Evolutionary conservation across 1,140 invertebrate genomes (phyloP).

Genomic region (Neelides sp.): DNA sequence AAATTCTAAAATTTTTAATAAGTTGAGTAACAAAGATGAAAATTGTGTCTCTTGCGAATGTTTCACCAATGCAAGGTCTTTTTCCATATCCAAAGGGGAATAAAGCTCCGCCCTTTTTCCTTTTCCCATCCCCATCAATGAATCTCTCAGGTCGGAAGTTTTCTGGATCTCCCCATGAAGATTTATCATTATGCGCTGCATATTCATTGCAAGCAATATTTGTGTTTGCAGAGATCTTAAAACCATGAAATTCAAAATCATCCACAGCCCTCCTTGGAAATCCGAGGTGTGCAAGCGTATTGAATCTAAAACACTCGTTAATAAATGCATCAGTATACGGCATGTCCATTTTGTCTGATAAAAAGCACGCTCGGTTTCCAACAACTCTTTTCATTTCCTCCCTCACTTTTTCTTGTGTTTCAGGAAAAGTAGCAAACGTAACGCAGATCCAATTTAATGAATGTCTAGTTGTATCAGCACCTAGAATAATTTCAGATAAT

Average conservation of each 20-base stretch:
- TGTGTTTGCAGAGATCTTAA: slow-evolving; percentile 18
- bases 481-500: too few species aligned
- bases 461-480: too few species aligned
- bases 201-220: slow-evolving; percentile 25
- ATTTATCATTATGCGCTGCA: slow-evolving; percentile 31
- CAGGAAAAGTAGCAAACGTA: too few species aligned
- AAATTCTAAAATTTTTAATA: slow-evolving; percentile 42
- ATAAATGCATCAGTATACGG: slow-evolving; percentile 10
- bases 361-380: too few species aligned
- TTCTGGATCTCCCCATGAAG: slow-evolving; percentile 32
- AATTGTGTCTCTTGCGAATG: slow-evolving; percentile 39
- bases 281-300: not conserved
- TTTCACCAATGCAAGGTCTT: slow-evolving; percentile 49
- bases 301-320: not conserved
- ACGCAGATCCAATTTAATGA: too few species aligned
- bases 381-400: too few species aligned
- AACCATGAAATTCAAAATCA: slow-evolving; percentile 15
- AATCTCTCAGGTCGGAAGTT: slow-evolving; percentile 34
- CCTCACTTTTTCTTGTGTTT: too few species aligned
- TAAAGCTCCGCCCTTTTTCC: slow-evolving; percentile 17
- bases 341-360: slow-evolving; percentile 33
- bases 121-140: slow-evolving; percentile 23
- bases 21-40: slow-evolving; percentile 16
- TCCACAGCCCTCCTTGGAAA: slow-evolving; percentile 15
- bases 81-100: slow-evolving; percentile 40